Percentiles rank a stretch among this genome's conserved stretches.
Conservation (phyloP, 2,797 vertebrate genomes). For the Microchirus variegatus region DNA sequence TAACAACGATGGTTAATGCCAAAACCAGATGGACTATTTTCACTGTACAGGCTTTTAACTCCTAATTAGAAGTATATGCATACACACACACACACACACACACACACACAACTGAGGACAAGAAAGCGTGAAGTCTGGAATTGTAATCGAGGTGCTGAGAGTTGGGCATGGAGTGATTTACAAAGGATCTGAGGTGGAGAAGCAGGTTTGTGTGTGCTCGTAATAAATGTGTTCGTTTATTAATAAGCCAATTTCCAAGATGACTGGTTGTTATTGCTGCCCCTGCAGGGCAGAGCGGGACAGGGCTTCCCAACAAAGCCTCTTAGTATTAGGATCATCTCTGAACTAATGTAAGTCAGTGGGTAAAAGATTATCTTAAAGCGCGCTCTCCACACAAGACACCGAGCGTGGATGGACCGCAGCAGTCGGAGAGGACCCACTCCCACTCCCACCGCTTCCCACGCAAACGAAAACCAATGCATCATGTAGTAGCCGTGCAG, state of each 20-base stretch:
- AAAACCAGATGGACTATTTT: conserved; percentile 71
- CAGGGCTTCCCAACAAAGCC: conserved; percentile 48
- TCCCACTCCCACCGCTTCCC: conserved; percentile 3
- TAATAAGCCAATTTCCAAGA: conserved; percentile 36
- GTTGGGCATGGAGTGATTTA: conserved; percentile 30
- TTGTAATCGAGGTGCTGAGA: conserved; percentile 55
- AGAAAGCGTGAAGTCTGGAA: conserved; percentile 58
- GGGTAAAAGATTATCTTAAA: conserved; percentile 63
- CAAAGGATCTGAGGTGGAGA: conserved; percentile 43
- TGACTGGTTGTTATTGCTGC: conserved; percentile 30
- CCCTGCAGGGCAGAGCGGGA: conserved; percentile 20
- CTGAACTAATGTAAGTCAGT: conserved; percentile 59
- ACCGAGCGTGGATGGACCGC: conserved; percentile 33
- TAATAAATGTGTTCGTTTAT: conserved; percentile 44
- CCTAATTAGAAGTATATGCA: conserved; percentile 57
- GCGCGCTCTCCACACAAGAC: conserved; percentile 48
- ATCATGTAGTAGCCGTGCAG: conserved; percentile 31
- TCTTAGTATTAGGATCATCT: conserved; percentile 66
- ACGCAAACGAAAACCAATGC: conserved; percentile 31
- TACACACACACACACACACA: conserved; percentile 2
- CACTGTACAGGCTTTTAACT: conserved; percentile 64
- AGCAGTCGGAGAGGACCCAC: conserved; percentile 38
- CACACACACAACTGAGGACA: conserved; percentile 27
- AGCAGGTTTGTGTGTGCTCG: conserved; percentile 18
- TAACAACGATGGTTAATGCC: conserved; percentile 67